phyloP scores from a whole-genome alignment of 2,888 invertebrate species.

The Mamestra brassicae region DNA sequence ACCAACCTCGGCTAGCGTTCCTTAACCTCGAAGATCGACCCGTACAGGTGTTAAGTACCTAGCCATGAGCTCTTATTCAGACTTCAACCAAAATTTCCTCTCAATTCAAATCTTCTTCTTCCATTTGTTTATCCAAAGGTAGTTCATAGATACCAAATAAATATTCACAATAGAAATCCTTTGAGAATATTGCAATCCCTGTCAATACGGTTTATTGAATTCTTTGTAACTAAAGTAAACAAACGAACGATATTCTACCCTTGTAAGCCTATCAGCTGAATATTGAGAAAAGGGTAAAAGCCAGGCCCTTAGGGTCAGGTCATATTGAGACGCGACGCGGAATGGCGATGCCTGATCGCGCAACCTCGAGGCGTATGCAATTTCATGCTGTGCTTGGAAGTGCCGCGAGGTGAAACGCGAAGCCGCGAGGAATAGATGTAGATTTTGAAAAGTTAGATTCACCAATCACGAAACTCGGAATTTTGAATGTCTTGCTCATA shows the following conservation, averaged over 20 bases:
- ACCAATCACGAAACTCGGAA: too few species aligned
- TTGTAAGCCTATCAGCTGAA: slow-evolving; percentile 59
- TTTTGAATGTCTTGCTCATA: too few species aligned
- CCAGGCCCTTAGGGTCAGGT: slow-evolving; percentile 21
- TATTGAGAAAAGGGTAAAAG: slow-evolving; percentile 52
- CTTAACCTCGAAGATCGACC: too few species aligned
- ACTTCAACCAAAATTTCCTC: neutral
- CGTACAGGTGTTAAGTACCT: too few species aligned
- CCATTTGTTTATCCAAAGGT: slow-evolving; percentile 12
- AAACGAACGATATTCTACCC: slow-evolving; percentile 53
- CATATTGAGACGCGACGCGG: neutral
- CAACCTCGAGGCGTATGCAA: too few species aligned
- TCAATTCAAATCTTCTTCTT: neutral
- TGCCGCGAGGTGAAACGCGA: too few species aligned
- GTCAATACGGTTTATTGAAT: slow-evolving; percentile 62
- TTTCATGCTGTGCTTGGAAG: too few species aligned
- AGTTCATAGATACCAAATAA: slow-evolving; percentile 42
- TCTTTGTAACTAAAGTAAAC: slow-evolving; percentile 59
- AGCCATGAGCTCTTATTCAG: neutral
- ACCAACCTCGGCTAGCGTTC: too few species aligned
- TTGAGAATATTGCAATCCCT: slow-evolving; percentile 45
- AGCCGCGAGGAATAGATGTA: too few species aligned
- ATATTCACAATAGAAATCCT: slow-evolving; percentile 43
- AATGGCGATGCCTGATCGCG: neutral
- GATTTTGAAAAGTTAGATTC: too few species aligned